A percentile compares a stretch with the other conserved stretches of the same genome.
Conservation (phyloP, 2,888 invertebrate species). For the Leptinotarsa rubiginosa region DNA sequence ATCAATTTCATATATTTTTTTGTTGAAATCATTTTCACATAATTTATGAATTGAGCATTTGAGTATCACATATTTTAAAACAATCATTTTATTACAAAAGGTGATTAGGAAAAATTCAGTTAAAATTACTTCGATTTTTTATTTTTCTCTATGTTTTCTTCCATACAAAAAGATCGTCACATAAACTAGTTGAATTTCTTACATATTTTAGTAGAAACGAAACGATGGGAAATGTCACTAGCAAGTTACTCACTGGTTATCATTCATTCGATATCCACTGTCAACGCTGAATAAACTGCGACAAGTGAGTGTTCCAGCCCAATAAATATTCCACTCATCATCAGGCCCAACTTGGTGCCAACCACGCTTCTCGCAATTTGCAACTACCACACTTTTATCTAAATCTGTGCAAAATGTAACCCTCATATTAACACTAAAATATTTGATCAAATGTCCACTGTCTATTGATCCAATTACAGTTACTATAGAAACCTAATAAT, state of each 20-base stretch:
- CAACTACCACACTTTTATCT: conserved; percentile 92
- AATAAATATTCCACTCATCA: conserved; percentile 97
- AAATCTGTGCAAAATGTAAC: conserved; percentile 85
- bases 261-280: conserved; percentile 90
- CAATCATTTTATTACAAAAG: too few species aligned
- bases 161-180: too few species aligned
- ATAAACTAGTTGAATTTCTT: too few species aligned
- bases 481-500: conserved; percentile 28
- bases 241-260: conserved; percentile 80
- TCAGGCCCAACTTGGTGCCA: conserved; percentile 90
- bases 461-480: conserved; percentile 42
- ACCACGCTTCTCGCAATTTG: conserved; percentile 91
- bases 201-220: too few species aligned
- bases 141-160: too few species aligned
- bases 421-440: conserved; percentile 61
- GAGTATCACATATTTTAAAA: too few species aligned
- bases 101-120: too few species aligned
- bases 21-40: too few species aligned
- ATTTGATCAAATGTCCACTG: conserved; percentile 23
- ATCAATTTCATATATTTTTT: too few species aligned
- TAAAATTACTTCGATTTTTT: too few species aligned
- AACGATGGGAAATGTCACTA: too few species aligned
- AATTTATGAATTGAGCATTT: too few species aligned
- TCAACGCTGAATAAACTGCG: conserved; percentile 92
- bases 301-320: conserved; percentile 93